Conservation (phyloP, 2,888 invertebrate genomes). For the Uloborus plumipes region DNA sequence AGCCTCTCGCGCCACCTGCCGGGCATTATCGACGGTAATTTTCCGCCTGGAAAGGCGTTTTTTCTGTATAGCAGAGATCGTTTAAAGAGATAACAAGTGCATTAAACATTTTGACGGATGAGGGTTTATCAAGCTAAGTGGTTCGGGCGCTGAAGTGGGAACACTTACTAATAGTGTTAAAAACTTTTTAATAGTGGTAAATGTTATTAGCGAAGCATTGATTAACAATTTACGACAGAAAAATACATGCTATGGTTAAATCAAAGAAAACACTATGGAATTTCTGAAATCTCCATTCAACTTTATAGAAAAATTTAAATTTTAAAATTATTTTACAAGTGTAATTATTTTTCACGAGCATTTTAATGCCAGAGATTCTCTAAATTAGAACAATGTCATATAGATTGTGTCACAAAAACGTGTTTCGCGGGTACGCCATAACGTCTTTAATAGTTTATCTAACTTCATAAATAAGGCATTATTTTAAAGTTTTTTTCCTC, state of each 20-base stretch:
- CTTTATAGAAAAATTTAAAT: no score
- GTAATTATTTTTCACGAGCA: no score
- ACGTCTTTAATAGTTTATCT: no score
- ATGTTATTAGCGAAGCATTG: background rate
- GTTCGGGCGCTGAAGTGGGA: background rate
- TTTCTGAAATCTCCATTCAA: no score
- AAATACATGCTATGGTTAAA: background rate
- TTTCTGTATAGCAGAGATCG: background rate
- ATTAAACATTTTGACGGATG: constrained; percentile 11
- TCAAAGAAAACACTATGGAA: no score
- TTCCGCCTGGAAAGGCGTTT: constrained; percentile 1
- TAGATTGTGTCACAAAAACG: no score
- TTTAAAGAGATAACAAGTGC: constrained; percentile 9
- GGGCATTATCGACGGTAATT: constrained; percentile 22
- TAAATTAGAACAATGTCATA: no score
- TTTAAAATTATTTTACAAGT: no score
- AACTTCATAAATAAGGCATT: no score
- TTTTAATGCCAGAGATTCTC: no score
- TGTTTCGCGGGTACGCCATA: no score
- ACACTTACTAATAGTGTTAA: background rate
- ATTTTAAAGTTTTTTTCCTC: no score
- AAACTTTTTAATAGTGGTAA: background rate
- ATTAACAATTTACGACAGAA: background rate
- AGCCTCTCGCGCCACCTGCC: constrained; percentile 41
- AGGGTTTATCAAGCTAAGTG: constrained; percentile 6